Base-by-base conservation (phyloP, 2,113 vertebrate genomes). In the Sciurus niger region DNA sequence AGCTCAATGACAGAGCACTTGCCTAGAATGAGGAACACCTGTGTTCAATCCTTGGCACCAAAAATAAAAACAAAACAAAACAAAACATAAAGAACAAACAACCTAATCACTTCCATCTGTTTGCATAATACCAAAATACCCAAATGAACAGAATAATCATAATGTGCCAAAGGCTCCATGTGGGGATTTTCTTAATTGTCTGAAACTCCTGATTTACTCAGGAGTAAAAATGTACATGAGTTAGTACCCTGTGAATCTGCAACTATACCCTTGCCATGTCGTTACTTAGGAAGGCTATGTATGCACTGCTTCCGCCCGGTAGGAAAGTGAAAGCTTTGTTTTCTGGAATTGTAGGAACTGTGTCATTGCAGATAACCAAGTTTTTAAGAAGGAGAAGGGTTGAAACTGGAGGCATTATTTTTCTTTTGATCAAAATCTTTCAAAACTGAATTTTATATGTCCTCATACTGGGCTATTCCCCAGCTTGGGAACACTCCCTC, bases 371-470 rank as follows among this genome's bases (percentile, higher is more conserved):
- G 48, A 30, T 68, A 74, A 20, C 0, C 32, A 89, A 8, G 1
- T 80, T 92, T 87, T 88, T 67, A 89, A 89, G 89, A 67, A 84
- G 46, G 24, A 14, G 55, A 7, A 92, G 53, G 55, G 25, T 24
- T 89, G 7, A 79, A 84, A 84, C 14, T 79, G 63, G 24, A 22
- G 22, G 16, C 22, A 37, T 40, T 74, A 68, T 28, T 53, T 96
- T 92, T 51, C 37, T 94, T 76, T 95, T 46, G 24, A 76, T 86
- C 86, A 63, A 76, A 93, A 67, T 74, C 8, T 25, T 67, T 82
- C 65, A 55, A 85, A 79, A 63, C 2, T 30, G 51, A 76, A 70
- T 80, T 90, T 84, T 53, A 86, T 80, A 76, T 60, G 18, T 89
- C 5, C 22, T 17, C 34, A 53, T 22, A 34, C 1, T 70, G 48